phyloP scores from a whole-genome alignment of 2,797 vertebrate genomes.

The Poeciliopsis paucimaculata region DNA sequence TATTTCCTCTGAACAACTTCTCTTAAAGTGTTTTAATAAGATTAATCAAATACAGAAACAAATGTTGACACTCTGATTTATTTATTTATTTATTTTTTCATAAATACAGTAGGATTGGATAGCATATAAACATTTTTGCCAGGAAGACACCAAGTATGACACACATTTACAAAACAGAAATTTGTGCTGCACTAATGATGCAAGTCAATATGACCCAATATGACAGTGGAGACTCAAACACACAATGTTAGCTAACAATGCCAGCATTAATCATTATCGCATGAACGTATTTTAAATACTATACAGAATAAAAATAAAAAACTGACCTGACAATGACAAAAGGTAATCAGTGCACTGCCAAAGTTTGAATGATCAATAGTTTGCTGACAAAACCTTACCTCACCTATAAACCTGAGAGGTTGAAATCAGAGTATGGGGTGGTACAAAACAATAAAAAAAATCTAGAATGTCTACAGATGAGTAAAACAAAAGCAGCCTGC shows the following conservation, averaged over 20 bases:
- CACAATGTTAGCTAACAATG: conserved; percentile 42
- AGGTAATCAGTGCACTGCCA: conserved; percentile 28
- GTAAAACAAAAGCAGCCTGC: not conserved
- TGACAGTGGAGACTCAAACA: conserved; percentile 49
- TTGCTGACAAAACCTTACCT: not conserved
- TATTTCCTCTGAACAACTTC: not conserved
- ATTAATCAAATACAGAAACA: not conserved
- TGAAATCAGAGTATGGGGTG: not conserved
- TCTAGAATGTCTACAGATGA: not conserved
- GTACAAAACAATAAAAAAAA: not conserved
- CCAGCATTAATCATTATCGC: conserved; percentile 46
- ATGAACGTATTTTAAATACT: conserved; percentile 78
- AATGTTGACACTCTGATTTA: conserved; percentile 26
- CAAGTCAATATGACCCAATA: conserved; percentile 90
- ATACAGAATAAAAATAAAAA: conserved; percentile 66
- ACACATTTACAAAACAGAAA: conserved; percentile 70
- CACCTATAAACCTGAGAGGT: not conserved
- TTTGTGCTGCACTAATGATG: conserved; percentile 47
- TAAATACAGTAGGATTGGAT: conserved; percentile 65
- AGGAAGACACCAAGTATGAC: conserved; percentile 47
- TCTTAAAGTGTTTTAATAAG: not conserved
- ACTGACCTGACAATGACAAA: conserved; percentile 35
- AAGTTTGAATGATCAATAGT: conserved; percentile 18
- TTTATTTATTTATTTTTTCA: conserved; percentile 42
- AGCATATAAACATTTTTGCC: conserved; percentile 32